phyloP scores from a whole-genome alignment of 2,888 invertebrate species.

The Drosophila histrio region DNA sequence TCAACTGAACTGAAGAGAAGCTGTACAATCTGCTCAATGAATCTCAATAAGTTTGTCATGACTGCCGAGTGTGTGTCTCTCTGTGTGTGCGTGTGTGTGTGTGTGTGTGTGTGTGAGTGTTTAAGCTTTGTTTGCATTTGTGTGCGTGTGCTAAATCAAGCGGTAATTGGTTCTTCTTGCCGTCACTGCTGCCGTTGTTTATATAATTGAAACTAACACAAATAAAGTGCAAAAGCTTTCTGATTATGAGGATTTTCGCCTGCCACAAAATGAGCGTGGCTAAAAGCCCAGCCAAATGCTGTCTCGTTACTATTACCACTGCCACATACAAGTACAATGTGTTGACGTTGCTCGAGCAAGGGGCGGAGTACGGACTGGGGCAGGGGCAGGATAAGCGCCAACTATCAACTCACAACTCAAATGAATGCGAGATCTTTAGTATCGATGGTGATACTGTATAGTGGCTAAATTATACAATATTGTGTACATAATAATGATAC shows the following conservation, averaged over 20 bases:
- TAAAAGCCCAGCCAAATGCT: constrained; percentile 48
- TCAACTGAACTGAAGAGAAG: constrained; percentile 42
- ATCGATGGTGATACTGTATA: constrained; percentile 6
- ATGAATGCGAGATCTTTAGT: constrained; percentile 14
- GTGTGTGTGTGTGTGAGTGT: constrained; percentile 15
- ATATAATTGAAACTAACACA: constrained; percentile 79
- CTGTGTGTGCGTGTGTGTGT: constrained; percentile 1
- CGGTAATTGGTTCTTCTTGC: constrained; percentile 74
- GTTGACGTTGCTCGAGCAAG: constrained; percentile 2
- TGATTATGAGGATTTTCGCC: constrained; percentile 77
- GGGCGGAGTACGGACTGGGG: background rate
- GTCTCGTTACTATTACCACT: constrained; percentile 8
- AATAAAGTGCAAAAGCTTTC: constrained; percentile 79
- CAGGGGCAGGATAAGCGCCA: background rate
- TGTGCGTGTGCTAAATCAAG: constrained; percentile 75
- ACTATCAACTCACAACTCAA: constrained; percentile 27
- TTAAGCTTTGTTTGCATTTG: constrained; percentile 58
- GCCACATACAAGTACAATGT: constrained; percentile 18
- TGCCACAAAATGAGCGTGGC: constrained; percentile 68
- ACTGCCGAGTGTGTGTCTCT: constrained; percentile 15
- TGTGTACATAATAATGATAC: background rate
- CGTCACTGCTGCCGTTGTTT: constrained; percentile 49
- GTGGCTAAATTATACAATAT: background rate
- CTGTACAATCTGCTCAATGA: constrained; percentile 74
- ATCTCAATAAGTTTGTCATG: constrained; percentile 74